These are phyloP conservation scores for Stigmatopora argus DNA, from an alignment of 2,113 vertebrate species.

Conservation along the genomic window DNA sequence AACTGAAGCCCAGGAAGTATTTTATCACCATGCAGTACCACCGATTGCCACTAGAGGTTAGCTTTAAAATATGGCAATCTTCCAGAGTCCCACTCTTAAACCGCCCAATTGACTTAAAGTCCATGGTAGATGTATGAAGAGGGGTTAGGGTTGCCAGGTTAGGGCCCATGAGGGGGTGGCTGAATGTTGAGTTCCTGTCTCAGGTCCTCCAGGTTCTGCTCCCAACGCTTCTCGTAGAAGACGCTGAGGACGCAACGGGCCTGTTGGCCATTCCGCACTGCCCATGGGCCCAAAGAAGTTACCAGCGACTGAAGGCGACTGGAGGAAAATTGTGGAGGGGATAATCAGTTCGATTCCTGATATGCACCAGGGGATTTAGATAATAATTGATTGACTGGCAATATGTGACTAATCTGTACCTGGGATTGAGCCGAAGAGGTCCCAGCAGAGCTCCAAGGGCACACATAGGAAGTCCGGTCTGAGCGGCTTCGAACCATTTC, in stretches of 20 bases:
- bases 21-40: no score
- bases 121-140: no score
- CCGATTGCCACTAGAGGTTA: no score
- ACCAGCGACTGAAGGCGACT: conserved; percentile 76
- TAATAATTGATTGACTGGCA: not conserved
- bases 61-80: no score
- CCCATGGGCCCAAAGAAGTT: conserved; percentile 83
- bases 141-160: no score
- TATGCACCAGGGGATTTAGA: no score
- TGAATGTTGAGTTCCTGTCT: conserved; percentile 82
- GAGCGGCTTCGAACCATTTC: conserved; percentile 92
- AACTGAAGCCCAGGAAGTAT: no score
- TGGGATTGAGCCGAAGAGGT: conserved; percentile 76
- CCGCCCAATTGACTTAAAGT: no score
- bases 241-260: conserved; percentile 80
- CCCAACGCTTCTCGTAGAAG: conserved; percentile 90
- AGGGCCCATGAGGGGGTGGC: conserved; percentile 55
- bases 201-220: conserved; percentile 79
- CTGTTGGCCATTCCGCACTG: conserved; percentile 68
- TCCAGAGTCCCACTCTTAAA: no score
- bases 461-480: conserved; percentile 94
- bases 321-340: not conserved
- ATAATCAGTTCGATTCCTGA: not conserved
- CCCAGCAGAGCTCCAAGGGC: conserved; percentile 83
- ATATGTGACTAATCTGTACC: conserved; percentile 60